Conservation (phyloP, 2,888 invertebrate genomes). For the Phyllotreta striolata region DNA sequence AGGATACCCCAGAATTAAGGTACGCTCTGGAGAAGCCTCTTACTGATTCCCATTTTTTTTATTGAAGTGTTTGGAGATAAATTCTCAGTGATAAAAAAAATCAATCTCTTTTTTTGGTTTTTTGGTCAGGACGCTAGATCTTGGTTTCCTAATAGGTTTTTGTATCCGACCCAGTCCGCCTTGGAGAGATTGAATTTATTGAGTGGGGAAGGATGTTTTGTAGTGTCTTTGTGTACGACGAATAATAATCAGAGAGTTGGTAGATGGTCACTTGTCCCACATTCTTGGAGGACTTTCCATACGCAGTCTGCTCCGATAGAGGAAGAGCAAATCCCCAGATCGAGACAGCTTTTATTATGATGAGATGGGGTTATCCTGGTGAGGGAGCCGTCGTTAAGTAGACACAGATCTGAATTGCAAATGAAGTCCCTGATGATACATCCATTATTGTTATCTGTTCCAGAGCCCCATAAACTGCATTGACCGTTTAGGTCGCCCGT, state of each 20-base stretch:
- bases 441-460: no score
- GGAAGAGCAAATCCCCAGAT: not conserved
- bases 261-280: constrained; percentile 4
- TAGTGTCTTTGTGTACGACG: no score
- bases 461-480: no score
- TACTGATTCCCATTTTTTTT: not conserved
- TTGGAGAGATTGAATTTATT: no score
- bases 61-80: not conserved
- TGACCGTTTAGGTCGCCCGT: no score
- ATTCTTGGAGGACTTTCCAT: constrained; percentile 8
- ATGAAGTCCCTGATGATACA: not conserved
- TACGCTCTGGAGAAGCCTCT: not conserved
- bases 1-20: no score
- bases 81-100: not conserved
- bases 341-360: not conserved
- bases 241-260: constrained; percentile 16
- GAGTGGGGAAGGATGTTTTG: no score
- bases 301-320: constrained; percentile 5
- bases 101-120: not conserved
- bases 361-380: constrained; percentile 5
- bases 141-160: not conserved
- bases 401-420: not conserved
- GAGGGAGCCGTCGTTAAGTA: constrained; percentile 12
- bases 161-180: no score
- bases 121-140: not conserved